Evolutionary conservation across 1,140 invertebrate species (phyloP).

Genomic region (Metopolophium dirhodum): DNA sequence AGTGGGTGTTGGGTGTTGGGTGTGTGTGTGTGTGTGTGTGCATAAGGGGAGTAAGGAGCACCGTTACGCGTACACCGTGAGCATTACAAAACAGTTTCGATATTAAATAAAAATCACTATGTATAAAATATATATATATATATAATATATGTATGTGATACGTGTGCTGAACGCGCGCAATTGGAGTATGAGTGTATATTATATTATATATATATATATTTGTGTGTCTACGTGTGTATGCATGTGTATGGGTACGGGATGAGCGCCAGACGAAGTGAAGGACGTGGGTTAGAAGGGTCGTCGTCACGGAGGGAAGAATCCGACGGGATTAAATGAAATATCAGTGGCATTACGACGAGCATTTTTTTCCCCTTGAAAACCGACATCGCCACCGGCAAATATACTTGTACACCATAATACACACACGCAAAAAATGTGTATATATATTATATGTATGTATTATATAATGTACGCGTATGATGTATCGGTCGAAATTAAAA

Average conservation of each 20-base stretch:
- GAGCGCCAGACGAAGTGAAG: neutral
- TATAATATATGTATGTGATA: neutral
- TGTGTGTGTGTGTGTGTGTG: neutral
- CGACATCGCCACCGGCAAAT: neutral
- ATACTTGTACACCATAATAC: neutral
- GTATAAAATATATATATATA: neutral
- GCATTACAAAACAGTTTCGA: constrained; percentile 53
- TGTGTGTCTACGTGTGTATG: too few species aligned
- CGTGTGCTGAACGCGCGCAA: constrained; percentile 22
- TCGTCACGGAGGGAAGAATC: neutral
- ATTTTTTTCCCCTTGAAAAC: neutral
- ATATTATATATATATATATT: too few species aligned
- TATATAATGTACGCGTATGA: neutral
- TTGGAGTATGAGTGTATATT: neutral
- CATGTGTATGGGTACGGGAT: too few species aligned
- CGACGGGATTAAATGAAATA: neutral
- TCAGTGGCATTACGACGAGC: neutral
- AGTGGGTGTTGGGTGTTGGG: neutral
- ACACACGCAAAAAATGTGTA: too few species aligned
- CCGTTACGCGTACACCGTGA: constrained; percentile 13
- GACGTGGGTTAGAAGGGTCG: neutral
- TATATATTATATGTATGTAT: neutral
- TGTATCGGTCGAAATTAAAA: neutral
- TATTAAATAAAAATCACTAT: constrained; percentile 46
- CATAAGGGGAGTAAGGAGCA: neutral